Conservation (phyloP, 1,140 invertebrate genomes). For the Prorops nasuta region DNA sequence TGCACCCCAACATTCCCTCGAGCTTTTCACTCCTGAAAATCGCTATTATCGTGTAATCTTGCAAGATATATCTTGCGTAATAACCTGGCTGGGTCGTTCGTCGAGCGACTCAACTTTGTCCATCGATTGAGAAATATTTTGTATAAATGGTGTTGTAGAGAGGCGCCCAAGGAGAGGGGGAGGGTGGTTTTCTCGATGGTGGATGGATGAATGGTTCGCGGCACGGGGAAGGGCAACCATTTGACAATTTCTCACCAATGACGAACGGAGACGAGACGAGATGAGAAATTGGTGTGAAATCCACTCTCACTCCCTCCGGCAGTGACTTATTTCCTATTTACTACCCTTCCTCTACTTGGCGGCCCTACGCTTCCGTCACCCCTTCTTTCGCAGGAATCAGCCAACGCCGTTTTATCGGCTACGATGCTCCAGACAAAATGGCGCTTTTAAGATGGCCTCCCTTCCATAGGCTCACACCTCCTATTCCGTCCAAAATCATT, state of each 20-base stretch:
- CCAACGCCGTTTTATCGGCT: conserved; percentile 20
- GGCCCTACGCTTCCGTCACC: conserved; percentile 6
- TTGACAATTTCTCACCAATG: conserved; percentile 55
- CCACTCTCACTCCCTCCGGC: conserved; percentile 48
- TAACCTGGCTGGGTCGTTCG: no score
- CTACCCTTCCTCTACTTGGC: conserved; percentile 31
- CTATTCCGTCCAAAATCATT: no score
- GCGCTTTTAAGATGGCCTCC: conserved; percentile 36
- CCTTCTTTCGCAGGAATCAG: no score
- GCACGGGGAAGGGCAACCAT: conserved; percentile 27
- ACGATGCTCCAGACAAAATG: conserved; percentile 47
- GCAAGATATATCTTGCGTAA: no score
- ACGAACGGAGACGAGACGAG: conserved; percentile 42
- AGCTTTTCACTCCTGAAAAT: no score
- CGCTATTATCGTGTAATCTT: no score
- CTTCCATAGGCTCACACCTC: no score
- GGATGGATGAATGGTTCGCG: conserved; percentile 13
- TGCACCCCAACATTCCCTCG: no score
- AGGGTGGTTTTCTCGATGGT: conserved; percentile 1
- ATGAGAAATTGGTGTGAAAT: conserved; percentile 55
- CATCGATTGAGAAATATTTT: no score
- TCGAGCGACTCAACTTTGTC: no score
- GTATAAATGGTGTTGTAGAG: no score
- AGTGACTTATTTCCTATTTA: conserved; percentile 56
- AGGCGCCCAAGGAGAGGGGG: conserved; percentile 4